phyloP scores from a whole-genome alignment of 2,888 invertebrate species.

The Drosophila eohydei region DNA sequence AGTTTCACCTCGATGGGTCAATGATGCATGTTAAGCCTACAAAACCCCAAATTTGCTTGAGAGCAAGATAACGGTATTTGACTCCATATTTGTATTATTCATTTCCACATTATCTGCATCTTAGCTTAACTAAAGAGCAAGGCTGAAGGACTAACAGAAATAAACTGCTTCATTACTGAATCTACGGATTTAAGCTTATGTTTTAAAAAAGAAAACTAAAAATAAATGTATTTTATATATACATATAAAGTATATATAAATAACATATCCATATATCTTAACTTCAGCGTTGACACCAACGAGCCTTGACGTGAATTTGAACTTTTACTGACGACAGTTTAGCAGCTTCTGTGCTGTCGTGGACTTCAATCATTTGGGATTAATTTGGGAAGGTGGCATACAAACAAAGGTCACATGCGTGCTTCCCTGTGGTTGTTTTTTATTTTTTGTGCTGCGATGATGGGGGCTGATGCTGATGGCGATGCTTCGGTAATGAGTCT shows the following conservation, averaged over 20 bases:
- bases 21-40: neutral
- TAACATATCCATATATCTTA: constrained; percentile 31
- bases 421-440: neutral
- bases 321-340: constrained; percentile 52
- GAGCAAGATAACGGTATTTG: too few species aligned
- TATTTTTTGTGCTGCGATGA: neutral
- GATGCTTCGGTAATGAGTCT: constrained; percentile 61
- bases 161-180: constrained; percentile 1
- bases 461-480: neutral
- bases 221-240: neutral
- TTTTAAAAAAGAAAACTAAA: constrained; percentile 5
- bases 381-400: constrained; percentile 62
- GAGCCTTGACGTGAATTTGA: constrained; percentile 55
- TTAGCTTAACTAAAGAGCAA: neutral
- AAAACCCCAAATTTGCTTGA: neutral
- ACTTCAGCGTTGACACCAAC: constrained; percentile 41
- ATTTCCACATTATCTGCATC: neutral
- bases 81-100: too few species aligned
- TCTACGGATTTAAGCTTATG: constrained; percentile 12
- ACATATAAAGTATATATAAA: neutral
- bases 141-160: neutral
- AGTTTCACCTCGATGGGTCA: neutral
- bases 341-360: constrained; percentile 50
- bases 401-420: constrained; percentile 68
- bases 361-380: constrained; percentile 78